Percentiles rank a stretch among this genome's conserved stretches.
Conservation (phyloP, 2,888 invertebrate species). For the Polyploca ridens region DNA sequence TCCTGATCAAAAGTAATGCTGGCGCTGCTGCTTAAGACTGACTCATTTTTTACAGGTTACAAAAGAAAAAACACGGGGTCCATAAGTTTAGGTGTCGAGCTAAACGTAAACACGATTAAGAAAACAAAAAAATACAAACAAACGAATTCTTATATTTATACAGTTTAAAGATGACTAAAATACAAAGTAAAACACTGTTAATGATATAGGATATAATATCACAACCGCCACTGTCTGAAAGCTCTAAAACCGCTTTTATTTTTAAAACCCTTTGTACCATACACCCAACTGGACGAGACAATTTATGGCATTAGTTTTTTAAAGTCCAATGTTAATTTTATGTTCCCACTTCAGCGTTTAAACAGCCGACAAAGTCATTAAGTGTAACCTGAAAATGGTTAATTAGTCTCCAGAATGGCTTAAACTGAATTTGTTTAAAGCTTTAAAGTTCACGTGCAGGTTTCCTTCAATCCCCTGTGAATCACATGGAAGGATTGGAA, state of each 20-base stretch:
- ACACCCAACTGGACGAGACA: slow-evolving; percentile 15
- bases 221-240: background rate
- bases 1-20: too few relatives aligned
- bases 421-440: background rate
- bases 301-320: slow-evolving; percentile 27
- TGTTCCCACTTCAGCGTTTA: slow-evolving; percentile 5
- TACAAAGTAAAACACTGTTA: too few relatives aligned
- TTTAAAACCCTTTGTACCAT: slow-evolving; percentile 17
- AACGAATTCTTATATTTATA: too few relatives aligned
- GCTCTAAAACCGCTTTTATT: background rate
- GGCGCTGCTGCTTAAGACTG: too few relatives aligned
- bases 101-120: too few relatives aligned
- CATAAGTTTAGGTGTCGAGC: too few relatives aligned
- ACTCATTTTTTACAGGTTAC: too few relatives aligned
- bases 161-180: too few relatives aligned
- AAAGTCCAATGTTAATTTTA: slow-evolving; percentile 18
- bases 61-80: too few relatives aligned
- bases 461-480: background rate
- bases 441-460: background rate
- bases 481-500: background rate
- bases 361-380: background rate
- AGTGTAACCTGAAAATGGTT: slow-evolving; percentile 8
- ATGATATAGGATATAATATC: background rate
- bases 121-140: too few relatives aligned
- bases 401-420: background rate